Evolutionary conservation across 2,888 invertebrate species (phyloP), one percentile per base, ranked within the genome.

Genomic region (Acleris laterana): DNA sequence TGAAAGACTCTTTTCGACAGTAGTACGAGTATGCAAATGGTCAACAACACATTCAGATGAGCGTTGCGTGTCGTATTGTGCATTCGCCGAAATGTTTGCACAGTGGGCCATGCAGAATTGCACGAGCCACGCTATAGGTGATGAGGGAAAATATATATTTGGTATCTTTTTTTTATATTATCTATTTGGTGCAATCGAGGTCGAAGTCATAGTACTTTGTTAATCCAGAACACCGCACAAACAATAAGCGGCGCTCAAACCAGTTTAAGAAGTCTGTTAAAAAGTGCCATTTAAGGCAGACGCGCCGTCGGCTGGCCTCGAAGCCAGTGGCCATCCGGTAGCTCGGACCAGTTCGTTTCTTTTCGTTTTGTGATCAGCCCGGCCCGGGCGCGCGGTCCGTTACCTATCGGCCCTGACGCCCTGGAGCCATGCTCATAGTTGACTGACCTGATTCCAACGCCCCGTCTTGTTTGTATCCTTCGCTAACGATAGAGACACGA

Each of bases 361-460:
- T 6, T 49, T 49, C 6, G 19, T 13, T 20, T 49, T 49, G 19
- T 46, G 20, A 20, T 49, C 49, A 46, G 3, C 49, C 13, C 49
- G 49, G 38, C 53, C 4, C 55, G 19, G 4, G 20, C 49, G 49
- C 58, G 19, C 49, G 17, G 32, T 32, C 48, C 58, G 58, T 57
- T 57, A 57, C 46, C 38, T 60, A 17, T n/a, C 19, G 17, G 53
- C 32, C 55, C 42, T 42, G 38, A 17, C 19, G 28, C 20, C 53
- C 38, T 53, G 42, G 13, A 55, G 16, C 42, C 42, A 16, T 16
- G 19, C 32, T 55, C 16, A 32, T 32, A 42, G 42, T 55, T 22
- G 55, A 38, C 20, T 42, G 55, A 42, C 32, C 42, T 17, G 19
- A 55, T 32, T 19, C 42, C 42, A 44, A 5, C 19, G 20, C 4